Percentiles rank a stretch among this genome's conserved stretches.
Conservation (phyloP, 2,797 vertebrate genomes). For the Odontamblyopus rebecca region DNA sequence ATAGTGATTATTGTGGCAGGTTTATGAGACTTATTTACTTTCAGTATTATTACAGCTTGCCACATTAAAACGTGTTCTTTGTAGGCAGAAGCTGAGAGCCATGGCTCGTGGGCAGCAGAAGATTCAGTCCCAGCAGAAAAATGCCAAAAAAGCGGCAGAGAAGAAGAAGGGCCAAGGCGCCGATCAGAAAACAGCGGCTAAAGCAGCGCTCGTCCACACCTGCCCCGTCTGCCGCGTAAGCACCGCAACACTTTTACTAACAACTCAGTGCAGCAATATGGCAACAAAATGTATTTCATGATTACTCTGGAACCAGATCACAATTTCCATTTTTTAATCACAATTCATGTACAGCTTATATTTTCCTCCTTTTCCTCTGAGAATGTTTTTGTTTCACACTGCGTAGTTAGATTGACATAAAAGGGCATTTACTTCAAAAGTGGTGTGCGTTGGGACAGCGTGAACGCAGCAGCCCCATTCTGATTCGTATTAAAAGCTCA, state of each 20-base stretch:
- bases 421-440: too few species aligned
- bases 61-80: neutral
- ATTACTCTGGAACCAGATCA: too few species aligned
- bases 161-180: constrained; percentile 81
- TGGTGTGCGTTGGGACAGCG: too few species aligned
- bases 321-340: too few species aligned
- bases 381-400: too few species aligned
- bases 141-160: constrained; percentile 84
- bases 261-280: neutral
- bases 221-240: constrained; percentile 84
- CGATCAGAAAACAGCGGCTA: constrained; percentile 85
- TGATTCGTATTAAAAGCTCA: too few species aligned
- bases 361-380: too few species aligned
- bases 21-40: neutral
- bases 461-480: too few species aligned
- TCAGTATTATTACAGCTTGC: neutral
- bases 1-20: too few species aligned
- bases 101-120: constrained; percentile 89
- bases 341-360: too few species aligned
- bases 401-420: too few species aligned
- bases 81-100: constrained; percentile 60
- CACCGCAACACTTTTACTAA: neutral
- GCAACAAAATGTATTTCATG: too few species aligned
- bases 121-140: constrained; percentile 86
- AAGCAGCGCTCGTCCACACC: constrained; percentile 81